Percentiles rank a stretch among this genome's conserved stretches.
These are phyloP conservation scores for Aix galericulata DNA, from an alignment of 2,113 vertebrate species.

Conservation along the genomic window DNA sequence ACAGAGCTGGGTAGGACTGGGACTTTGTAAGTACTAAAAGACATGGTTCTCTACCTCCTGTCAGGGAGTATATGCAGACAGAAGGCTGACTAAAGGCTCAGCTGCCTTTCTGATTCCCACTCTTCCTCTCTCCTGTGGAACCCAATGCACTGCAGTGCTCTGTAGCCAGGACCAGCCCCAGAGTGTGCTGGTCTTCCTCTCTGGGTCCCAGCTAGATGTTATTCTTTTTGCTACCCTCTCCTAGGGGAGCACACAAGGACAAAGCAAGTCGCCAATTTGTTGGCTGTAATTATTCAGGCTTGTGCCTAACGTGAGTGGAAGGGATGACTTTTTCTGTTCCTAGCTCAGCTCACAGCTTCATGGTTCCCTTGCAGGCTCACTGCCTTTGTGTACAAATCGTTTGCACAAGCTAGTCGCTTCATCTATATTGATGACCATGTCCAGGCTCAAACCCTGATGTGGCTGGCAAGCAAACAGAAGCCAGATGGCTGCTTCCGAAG, in stretches of 20 bases:
- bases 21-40: not conserved
- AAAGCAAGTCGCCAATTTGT: not conserved
- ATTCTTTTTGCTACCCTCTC: not conserved
- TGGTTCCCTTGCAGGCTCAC: slow-evolving; percentile 66
- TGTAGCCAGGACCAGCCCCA: not conserved
- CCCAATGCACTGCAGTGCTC: not conserved
- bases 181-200: not conserved
- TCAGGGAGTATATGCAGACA: fast-evolving
- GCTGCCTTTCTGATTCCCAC: not conserved
- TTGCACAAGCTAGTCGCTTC: slow-evolving; percentile 38
- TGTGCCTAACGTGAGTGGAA: not conserved
- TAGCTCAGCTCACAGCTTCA: not conserved
- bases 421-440: slow-evolving; percentile 65
- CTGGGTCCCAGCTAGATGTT: not conserved
- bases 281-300: not conserved
- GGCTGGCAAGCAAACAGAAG: slow-evolving; percentile 66
- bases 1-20: not conserved
- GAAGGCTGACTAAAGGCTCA: not conserved
- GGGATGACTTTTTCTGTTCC: not conserved
- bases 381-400: slow-evolving; percentile 64
- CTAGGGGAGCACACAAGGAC: not conserved
- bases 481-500: slow-evolving; percentile 80
- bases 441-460: slow-evolving; percentile 64
- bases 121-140: not conserved
- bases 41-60: not conserved